A percentile compares a stretch with the other conserved stretches of the same genome.
These are phyloP conservation scores for Petrocephalus schoutedeni DNA, from an alignment of 2,797 vertebrate genomes.

Conservation along the genomic window DNA sequence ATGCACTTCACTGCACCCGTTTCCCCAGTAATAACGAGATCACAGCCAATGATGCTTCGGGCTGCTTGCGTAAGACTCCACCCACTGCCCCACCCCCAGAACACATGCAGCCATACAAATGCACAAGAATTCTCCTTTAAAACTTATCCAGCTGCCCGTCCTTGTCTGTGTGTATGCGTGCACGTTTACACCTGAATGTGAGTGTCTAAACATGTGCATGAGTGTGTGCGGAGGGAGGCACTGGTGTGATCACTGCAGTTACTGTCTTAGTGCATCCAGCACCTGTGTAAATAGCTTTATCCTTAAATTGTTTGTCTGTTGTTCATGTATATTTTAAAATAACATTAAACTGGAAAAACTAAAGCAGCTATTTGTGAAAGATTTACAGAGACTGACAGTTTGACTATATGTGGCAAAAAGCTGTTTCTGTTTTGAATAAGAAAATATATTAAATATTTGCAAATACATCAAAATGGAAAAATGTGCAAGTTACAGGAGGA, in stretches of 20 bases:
- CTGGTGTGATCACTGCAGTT: neutral
- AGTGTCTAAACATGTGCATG: neutral
- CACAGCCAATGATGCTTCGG: neutral
- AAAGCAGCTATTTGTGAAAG: neutral
- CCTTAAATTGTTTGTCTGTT: slow-evolving; percentile 51
- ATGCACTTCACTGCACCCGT: neutral
- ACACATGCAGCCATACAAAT: neutral
- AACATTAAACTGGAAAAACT: slow-evolving; percentile 26
- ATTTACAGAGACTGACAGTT: neutral
- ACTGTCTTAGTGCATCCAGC: slow-evolving; percentile 40
- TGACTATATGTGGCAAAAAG: neutral
- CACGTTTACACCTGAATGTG: neutral
- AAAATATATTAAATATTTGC: neutral
- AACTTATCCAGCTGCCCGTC: neutral
- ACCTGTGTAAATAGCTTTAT: slow-evolving; percentile 52
- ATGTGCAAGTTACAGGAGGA: neutral
- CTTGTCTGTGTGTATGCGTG: neutral
- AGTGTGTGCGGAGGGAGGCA: neutral
- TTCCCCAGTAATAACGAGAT: neutral
- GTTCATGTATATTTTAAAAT: slow-evolving; percentile 68
- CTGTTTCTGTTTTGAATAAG: neutral
- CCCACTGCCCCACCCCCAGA: neutral
- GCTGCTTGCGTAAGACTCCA: neutral
- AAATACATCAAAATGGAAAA: neutral
- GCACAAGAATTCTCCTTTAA: neutral